A percentile compares a stretch with the other conserved stretches of the same genome.
These are phyloP conservation scores for Channa maculata DNA, from an alignment of 2,113 vertebrate genomes.

Conservation along the genomic window DNA sequence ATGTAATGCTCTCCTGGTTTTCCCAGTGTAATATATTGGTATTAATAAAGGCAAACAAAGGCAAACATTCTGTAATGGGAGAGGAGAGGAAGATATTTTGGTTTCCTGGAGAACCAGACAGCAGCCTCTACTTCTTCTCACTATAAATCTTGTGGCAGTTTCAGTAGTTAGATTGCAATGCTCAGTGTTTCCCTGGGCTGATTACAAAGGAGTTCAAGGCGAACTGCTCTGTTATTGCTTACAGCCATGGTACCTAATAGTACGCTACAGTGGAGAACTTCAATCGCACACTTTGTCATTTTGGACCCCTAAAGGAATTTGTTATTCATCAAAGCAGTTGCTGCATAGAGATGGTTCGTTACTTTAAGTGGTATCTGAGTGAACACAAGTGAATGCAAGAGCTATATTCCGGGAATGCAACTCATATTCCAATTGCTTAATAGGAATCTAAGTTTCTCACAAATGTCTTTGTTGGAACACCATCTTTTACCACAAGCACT, in stretches of 20 bases:
- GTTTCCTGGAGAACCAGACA: slow-evolving; percentile 74
- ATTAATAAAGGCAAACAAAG: slow-evolving; percentile 85
- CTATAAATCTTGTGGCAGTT: slow-evolving; percentile 78
- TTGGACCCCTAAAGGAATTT: slow-evolving; percentile 60
- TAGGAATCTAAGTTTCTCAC: slow-evolving; percentile 72
- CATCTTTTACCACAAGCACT: slow-evolving; percentile 67
- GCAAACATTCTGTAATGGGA: slow-evolving; percentile 76
- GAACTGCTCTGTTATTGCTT: slow-evolving; percentile 74
- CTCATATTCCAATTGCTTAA: slow-evolving; percentile 66
- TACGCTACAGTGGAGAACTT: slow-evolving; percentile 63
- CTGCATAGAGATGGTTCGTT: slow-evolving; percentile 44
- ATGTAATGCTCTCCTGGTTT: slow-evolving; percentile 64
- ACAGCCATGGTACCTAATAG: slow-evolving; percentile 63
- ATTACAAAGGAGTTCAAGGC: slow-evolving; percentile 76
- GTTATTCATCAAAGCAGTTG: slow-evolving; percentile 55
- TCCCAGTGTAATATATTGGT: slow-evolving; percentile 80
- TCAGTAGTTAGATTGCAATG: slow-evolving; percentile 64
- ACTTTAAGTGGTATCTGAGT: slow-evolving; percentile 54
- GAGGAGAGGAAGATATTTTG: slow-evolving; percentile 63
- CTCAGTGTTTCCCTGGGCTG: slow-evolving; percentile 68
- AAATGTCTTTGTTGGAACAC: slow-evolving; percentile 65
- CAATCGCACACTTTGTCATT: slow-evolving; percentile 66
- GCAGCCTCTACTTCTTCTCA: slow-evolving; percentile 72
- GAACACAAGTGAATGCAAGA: slow-evolving; percentile 45
- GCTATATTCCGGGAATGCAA: slow-evolving; percentile 39